phyloP scores from a whole-genome alignment of 2,797 vertebrate genomes.

The Taeniopygia guttata region DNA sequence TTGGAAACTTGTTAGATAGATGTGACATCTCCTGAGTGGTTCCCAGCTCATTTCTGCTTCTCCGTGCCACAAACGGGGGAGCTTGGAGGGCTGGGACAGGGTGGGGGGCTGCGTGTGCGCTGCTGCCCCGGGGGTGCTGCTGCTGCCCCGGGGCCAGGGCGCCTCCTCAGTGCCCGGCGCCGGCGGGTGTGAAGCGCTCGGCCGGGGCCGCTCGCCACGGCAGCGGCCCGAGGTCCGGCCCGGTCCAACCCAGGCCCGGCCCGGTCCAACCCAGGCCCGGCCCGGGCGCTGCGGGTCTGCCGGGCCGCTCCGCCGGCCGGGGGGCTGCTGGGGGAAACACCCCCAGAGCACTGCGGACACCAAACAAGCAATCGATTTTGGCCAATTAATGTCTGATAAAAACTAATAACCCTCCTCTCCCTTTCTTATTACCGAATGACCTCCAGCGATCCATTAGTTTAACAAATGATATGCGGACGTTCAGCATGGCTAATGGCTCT shows the following conservation, averaged over 20 bases:
- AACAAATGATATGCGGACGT: not conserved
- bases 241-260: no score
- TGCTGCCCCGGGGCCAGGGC: not conserved
- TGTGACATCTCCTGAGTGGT: conserved; percentile 46
- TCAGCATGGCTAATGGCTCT: conserved; percentile 37
- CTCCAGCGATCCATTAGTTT: conserved; percentile 61
- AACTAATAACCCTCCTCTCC: conserved; percentile 48
- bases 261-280: no score
- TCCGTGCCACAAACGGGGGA: not conserved
- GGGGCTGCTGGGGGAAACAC: not conserved
- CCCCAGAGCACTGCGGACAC: not conserved
- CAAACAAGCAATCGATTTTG: conserved; percentile 41
- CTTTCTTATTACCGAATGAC: conserved; percentile 51
- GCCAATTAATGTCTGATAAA: conserved; percentile 61
- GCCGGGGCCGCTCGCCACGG: rapidly evolving
- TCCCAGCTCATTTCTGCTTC: not conserved
- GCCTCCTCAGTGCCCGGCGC: not conserved
- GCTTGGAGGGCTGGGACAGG: rapidly evolving
- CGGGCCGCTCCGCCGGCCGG: rapidly evolving
- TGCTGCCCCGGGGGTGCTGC: not conserved
- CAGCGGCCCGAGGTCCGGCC: not conserved
- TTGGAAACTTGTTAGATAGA: conserved; percentile 75
- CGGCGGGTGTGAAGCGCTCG: rapidly evolving
- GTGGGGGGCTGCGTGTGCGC: not conserved
- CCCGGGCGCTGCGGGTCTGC: not conserved